Base-by-base conservation (phyloP, 2,797 vertebrate genomes). In the Cirrhinus mrigala region DNA sequence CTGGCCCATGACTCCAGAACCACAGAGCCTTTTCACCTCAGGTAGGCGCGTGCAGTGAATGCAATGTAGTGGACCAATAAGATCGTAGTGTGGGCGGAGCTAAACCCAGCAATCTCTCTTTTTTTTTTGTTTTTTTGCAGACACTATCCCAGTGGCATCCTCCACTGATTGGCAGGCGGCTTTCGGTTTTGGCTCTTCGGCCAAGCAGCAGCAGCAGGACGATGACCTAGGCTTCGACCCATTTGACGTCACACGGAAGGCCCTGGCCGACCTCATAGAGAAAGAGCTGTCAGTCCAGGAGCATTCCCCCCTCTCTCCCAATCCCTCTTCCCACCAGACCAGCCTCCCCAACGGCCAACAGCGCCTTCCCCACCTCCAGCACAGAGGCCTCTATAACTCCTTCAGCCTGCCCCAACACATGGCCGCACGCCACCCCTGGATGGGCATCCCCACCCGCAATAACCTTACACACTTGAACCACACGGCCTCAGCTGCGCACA, bases 111-210 rank as follows among this genome's bases (percentile, higher is more conserved):
- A 60, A 58, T 46, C 56, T 27, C 9, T 79, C 76, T 79, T 20
- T 1, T n/a, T 79, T 62, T 22, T 78, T 62, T 79, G 20, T 1
- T n/a, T 79, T 62, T 22, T 78, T 62, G 4, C 94, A 99, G 98
- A 99, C 95, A 98, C 98, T 91, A 99, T 99, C 93, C 98, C 98
- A 84, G 98, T 99, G 89, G 97, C 98, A 16, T 99, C 98, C 79
- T 99, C 98, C 89, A 99, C 98, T 94, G 98, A 99, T 96, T 99
- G 98, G 98, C 98, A 99, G 96, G 98, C 98, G 6, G 98, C 98
- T 8, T 99, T 99, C 85, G 98, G 98, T 91, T 99, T 99, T 87
- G 98, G 98, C 93, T 98, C 98, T 85, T 99, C 98, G 89, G 98
- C 91, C 87, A 95, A 95, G 82, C 90, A 91, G 91, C 95, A 97